Evolutionary conservation across 2,797 vertebrate species (phyloP).

Genomic region (Pseudochirops cupreus): DNA sequence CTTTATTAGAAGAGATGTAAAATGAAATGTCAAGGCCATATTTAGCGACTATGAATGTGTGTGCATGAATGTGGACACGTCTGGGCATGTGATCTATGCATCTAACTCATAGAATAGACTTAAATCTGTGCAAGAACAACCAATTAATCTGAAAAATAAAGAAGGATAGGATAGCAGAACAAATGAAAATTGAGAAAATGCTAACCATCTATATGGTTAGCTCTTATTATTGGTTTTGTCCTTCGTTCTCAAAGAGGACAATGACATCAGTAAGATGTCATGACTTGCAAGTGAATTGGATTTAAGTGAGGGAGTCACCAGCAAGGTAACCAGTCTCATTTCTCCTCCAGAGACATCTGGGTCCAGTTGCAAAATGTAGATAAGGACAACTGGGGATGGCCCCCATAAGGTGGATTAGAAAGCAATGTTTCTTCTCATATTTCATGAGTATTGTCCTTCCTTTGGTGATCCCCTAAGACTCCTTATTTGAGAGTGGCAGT

Average conservation of each 20-base stretch:
- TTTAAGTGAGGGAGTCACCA: no score
- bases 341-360: no score
- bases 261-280: no score
- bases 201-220: background rate
- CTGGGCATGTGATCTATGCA: constrained; percentile 1
- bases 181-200: constrained; percentile 2
- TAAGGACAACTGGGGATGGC: no score
- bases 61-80: background rate
- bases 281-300: no score
- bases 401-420: background rate
- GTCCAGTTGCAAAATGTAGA: no score
- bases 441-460: background rate
- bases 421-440: background rate
- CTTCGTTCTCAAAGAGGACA: no score
- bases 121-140: background rate
- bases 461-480: no score
- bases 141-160: constrained; percentile 12
- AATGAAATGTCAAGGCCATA: constrained; percentile 38
- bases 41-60: background rate
- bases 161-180: background rate
- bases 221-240: background rate
- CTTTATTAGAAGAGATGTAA: constrained; percentile 3
- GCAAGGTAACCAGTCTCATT: no score
- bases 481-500: no score
- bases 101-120: constrained; percentile 22